Conservation (phyloP, 1,140 invertebrate species). For the Plodia interpunctella region DNA sequence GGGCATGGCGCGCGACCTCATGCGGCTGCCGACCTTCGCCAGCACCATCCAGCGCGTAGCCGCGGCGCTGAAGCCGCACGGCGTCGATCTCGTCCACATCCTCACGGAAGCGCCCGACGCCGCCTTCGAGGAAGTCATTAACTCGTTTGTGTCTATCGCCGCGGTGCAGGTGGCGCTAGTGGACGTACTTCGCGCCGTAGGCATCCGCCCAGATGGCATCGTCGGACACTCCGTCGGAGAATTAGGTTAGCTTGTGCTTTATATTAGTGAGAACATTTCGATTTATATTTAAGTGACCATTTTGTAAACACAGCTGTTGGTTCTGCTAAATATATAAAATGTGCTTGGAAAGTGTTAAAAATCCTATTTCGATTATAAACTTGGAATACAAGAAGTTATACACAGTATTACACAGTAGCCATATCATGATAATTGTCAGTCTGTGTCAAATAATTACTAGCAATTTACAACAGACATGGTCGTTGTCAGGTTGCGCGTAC, state of each 20-base stretch:
- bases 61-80: conserved; percentile 85
- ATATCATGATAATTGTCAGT: background rate
- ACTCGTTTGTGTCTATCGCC: conserved; percentile 95
- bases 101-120: conserved; percentile 86
- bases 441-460: too few relatives aligned
- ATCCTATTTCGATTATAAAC: too few relatives aligned
- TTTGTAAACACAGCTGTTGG: too few relatives aligned
- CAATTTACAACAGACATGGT: background rate
- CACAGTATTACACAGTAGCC: too few relatives aligned
- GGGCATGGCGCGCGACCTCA: conserved; percentile 92
- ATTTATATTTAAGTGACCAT: too few relatives aligned
- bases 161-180: conserved; percentile 96
- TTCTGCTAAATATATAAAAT: too few relatives aligned
- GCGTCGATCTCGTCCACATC: conserved; percentile 89
- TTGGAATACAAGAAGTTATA: too few relatives aligned
- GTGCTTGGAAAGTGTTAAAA: too few relatives aligned
- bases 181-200: conserved; percentile 87
- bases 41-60: conserved; percentile 87
- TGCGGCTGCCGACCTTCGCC: conserved; percentile 88
- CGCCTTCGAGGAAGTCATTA: conserved; percentile 89
- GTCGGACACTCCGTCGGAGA: conserved; percentile 86
- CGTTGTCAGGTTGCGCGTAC: conserved; percentile 90
- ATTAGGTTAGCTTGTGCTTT: too few relatives aligned
- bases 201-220: conserved; percentile 93
- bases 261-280: too few relatives aligned